Conservation (phyloP, 1,140 invertebrate genomes). For the Aphis gossypii region DNA sequence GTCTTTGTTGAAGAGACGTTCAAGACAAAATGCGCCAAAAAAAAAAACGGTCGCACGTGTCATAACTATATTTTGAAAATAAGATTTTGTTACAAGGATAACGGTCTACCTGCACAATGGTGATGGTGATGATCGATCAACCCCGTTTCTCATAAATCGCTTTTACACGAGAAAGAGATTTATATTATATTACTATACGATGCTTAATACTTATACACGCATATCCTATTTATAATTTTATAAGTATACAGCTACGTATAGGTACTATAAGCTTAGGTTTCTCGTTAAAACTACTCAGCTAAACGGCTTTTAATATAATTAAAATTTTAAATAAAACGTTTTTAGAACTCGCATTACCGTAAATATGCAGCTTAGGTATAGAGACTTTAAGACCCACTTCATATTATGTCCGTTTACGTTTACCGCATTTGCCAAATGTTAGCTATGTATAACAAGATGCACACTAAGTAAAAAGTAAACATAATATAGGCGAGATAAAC, state of each 20-base stretch:
- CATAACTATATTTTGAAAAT: conserved; percentile 47
- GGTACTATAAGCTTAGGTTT: not conserved
- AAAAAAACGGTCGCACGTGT: conserved; percentile 56
- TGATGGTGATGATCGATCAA: conserved; percentile 40
- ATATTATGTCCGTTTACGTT: not conserved
- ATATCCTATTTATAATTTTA: not conserved
- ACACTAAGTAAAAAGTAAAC: not conserved
- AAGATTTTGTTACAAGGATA: conserved; percentile 43
- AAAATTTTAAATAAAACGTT: conserved; percentile 20
- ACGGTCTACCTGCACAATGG: conserved; percentile 39
- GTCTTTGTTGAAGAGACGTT: conserved; percentile 14
- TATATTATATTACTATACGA: conserved; percentile 7
- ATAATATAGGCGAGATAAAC: not conserved
- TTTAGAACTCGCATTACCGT: conserved; percentile 6
- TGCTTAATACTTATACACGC: not conserved
- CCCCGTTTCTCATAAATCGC: conserved; percentile 4
- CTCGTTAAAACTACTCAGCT: not conserved
- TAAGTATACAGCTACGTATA: not conserved
- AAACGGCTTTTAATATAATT: not conserved
- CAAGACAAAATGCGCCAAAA: conserved; percentile 39
- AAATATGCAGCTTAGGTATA: not conserved
- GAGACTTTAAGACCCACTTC: not conserved
- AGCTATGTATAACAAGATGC: not conserved
- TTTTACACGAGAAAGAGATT: not conserved
- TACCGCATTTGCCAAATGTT: not conserved